These are phyloP conservation scores for Nemotelus nigrinus DNA, from an alignment of 2,888 invertebrate genomes.

Conservation along the genomic window DNA sequence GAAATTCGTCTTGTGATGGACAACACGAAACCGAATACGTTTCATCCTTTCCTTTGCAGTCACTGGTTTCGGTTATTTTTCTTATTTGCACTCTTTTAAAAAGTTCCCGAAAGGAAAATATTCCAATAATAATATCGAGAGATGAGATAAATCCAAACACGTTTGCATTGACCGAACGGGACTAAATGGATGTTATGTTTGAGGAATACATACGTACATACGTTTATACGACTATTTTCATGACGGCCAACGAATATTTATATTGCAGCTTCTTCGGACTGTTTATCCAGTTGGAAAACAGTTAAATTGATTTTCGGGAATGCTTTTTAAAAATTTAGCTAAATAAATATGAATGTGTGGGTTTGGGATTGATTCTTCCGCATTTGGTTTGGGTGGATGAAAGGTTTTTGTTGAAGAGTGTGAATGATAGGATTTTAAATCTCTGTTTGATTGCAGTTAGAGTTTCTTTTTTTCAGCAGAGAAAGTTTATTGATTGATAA, in stretches of 20 bases:
- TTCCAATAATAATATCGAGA: slow-evolving; percentile 17
- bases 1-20: background rate
- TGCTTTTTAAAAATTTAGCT: background rate
- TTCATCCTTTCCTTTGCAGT: background rate
- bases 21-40: slow-evolving; percentile 1
- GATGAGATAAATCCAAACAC: slow-evolving; percentile 36
- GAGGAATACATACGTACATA: too few species aligned
- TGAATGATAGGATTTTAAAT: too few species aligned
- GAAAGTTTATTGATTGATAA: too few species aligned
- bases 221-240: too few species aligned
- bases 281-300: slow-evolving; percentile 10
- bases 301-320: slow-evolving; percentile 4
- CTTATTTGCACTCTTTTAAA: background rate
- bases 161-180: slow-evolving; percentile 9
- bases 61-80: background rate
- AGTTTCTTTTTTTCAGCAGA: too few species aligned
- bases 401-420: too few species aligned
- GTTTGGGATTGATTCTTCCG: too few species aligned
- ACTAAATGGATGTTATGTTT: slow-evolving; percentile 1
- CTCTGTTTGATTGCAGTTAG: too few species aligned
- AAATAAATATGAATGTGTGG: too few species aligned
- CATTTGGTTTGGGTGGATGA: too few species aligned
- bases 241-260: background rate
- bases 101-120: background rate
- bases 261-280: background rate